Evolutionary conservation across 2,113 vertebrate species (phyloP), one percentile per base, ranked within the genome.

Genomic region (Planiliza haematocheilus): DNA sequence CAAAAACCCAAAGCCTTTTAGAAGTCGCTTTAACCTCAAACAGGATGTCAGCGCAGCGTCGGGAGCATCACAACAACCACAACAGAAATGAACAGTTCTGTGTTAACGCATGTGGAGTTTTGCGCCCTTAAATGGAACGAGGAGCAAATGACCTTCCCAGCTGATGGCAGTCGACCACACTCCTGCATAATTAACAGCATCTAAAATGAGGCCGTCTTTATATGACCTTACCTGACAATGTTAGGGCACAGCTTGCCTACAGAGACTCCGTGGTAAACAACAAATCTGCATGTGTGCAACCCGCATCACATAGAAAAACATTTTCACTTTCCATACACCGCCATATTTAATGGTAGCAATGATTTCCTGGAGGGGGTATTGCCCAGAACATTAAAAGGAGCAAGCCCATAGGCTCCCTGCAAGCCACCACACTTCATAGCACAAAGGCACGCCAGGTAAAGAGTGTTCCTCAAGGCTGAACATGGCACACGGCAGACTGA

Each of bases 161-260:
- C 79, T 86, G 80, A 89, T 43, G 70, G 64, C 85, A 81, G 83
- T 59, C 69, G 57, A 85, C 85, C 84, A 71, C 85, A 83, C 81
- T 89, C 45, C 73, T 90, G 87, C 86, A 90, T 91, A 88, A 91
- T 88, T 89, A 89, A 91, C 81, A 61, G 78, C 86, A 78, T 88
- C 82, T 90, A 81, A 87, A 89, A 79, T 60, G 59, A 83, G 80
- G 71, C 58, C 77, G 88, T 88, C 77, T 88, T 80, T 68, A 52
- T 58, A 24, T 80, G 88, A 89, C 89, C 89, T 91, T 87, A 89
- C 70, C 78, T 91, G 91, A 83, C 90, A 87, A 83, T 61, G 60
- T 74, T 50, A 79, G 68, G 64, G 51, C 51, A 39, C 63, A 75
- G 81, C 70, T 56, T 72, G 65, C 67, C 79, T 37, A 48, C 74